Base-by-base conservation (phyloP, 1,140 invertebrate genomes). In the Mylabris phalerata region DNA sequence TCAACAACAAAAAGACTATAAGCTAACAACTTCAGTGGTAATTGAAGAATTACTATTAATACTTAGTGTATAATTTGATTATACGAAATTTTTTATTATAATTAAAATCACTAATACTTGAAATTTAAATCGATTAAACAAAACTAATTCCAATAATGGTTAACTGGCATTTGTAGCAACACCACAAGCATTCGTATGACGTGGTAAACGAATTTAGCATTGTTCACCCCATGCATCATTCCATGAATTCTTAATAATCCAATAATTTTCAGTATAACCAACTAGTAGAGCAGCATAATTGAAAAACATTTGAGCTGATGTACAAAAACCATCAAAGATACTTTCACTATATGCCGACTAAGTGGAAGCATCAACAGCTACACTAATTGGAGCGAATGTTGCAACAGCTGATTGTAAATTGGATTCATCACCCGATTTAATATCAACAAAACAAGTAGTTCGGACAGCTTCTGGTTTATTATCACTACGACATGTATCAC, bases 291-390 rank as follows among this genome's bases (percentile, higher is more conserved):
- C 67, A 41, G 58, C 66, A 49, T 69, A 66, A 48, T 69, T 66
- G 55, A 68, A 58, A 1, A 25, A 43, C 39, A 9, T 52, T 5
- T 0, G 32, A 7, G 7, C 32, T 32, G 19, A 19, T 19, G 19
- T 19, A 19, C 19, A 19, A 19, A 19, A 19, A 32, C 32, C 4
- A 7, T 32, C 32, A 5, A 5, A 79, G 10, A 81, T 67, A 68
- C 4, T 32, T 32, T 89, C 89, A 62, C 77, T 73, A 78, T 42
- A 48, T 69, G 67, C 32, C 57, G 32, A 32, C 32, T 3, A 32
- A 32, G 52, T 10, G 9, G 51, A 52, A 54, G 95, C 95, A 81
- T 98, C 94, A 71, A 98, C 98, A 55, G 93, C 94, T 45, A 92
- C 81, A 6, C 87, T 82, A 11, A 90, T 70, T 3, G 95, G 95